Percentiles rank a stretch among this genome's conserved stretches.
Conservation (phyloP, 2,113 vertebrate genomes). For the Pangasianodon gigas region DNA sequence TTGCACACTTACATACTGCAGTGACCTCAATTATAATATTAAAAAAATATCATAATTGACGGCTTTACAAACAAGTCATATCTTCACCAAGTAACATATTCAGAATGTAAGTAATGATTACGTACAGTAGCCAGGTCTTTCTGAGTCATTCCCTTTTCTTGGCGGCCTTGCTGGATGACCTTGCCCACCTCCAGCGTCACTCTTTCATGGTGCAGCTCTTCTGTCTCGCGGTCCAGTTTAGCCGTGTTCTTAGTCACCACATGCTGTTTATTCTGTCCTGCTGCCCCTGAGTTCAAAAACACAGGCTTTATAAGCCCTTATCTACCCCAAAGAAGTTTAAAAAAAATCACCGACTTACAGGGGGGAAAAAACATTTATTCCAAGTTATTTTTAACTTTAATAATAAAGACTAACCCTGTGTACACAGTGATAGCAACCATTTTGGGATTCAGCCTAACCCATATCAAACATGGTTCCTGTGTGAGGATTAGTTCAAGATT, state of each 20-base stretch:
- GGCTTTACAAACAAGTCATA: neutral
- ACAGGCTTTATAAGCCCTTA: neutral
- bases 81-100: neutral
- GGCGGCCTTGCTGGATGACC: conserved; percentile 88
- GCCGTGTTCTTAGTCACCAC: conserved; percentile 94
- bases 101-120: neutral
- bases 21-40: neutral
- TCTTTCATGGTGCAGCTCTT: conserved; percentile 90
- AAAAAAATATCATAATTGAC: too few relatives aligned
- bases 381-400: neutral
- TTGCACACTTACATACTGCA: neutral
- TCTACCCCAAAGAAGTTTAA: neutral
- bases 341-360: neutral
- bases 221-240: conserved; percentile 92
- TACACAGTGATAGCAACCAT: neutral
- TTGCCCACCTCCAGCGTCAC: conserved; percentile 92
- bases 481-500: neutral
- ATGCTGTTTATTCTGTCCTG: conserved; percentile 96
- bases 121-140: conserved; percentile 95
- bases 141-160: conserved; percentile 86
- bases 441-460: neutral
- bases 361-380: neutral
- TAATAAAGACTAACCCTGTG: neutral
- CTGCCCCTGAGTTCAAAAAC: conserved; percentile 79
- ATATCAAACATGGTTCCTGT: neutral